phyloP scores from a whole-genome alignment of 2,797 vertebrate genomes.

The Heliangelus exortis region DNA sequence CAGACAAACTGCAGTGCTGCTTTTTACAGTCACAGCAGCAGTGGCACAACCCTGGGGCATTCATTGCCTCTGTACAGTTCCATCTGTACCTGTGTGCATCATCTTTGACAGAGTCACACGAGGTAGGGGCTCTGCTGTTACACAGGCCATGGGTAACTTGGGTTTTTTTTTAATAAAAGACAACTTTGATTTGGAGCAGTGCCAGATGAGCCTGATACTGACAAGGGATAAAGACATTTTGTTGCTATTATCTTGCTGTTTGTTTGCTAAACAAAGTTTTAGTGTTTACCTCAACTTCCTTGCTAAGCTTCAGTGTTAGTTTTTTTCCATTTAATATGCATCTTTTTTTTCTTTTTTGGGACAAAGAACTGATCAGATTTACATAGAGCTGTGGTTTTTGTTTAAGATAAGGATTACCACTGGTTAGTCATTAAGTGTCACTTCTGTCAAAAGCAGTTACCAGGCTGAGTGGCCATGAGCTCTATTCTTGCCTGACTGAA shows the following conservation, averaged over 20 bases:
- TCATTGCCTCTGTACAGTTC: not conserved
- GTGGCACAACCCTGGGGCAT: not conserved
- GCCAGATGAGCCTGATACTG: not conserved
- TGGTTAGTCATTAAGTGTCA: not conserved
- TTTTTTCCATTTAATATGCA: rapidly evolving
- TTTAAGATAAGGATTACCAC: not conserved
- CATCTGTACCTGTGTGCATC: not conserved
- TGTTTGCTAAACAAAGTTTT: not conserved
- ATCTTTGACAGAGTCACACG: not conserved
- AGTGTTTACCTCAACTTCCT: not conserved
- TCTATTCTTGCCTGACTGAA: not conserved
- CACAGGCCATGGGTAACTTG: not conserved
- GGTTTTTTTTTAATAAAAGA: not conserved
- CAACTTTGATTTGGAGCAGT: not conserved
- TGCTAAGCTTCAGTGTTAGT: not conserved
- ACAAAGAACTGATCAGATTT: not conserved
- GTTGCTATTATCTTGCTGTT: not conserved
- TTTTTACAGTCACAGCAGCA: too few species aligned
- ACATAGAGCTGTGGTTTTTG: not conserved
- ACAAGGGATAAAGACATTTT: not conserved
- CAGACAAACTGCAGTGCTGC: not conserved
- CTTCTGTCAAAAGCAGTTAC: not conserved
- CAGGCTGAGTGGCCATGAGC: not conserved
- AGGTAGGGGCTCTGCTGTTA: not conserved
- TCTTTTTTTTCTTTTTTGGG: not conserved